Base-by-base conservation (phyloP, 2,888 invertebrate species). In the Caradrina kadenii region DNA sequence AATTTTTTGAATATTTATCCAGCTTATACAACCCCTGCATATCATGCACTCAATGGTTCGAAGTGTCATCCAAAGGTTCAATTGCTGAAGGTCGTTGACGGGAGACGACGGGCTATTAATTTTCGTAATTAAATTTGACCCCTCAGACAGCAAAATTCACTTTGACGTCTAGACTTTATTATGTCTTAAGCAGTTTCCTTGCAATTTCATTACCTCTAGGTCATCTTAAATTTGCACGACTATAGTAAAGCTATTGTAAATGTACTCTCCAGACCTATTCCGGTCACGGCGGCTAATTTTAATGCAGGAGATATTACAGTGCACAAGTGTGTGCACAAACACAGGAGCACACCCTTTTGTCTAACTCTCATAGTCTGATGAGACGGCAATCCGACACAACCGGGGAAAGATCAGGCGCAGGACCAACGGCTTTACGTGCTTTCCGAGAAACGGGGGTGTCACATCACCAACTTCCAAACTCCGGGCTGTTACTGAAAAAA, bases 41-140 rank as follows among this genome's bases (percentile, higher is more conserved):
- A 72, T 69, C 79, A 62, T 79, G 81, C 76, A 79, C 69, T 65
- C 64, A 63, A 62, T 63, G 68, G 74, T 69, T 48, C 68, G 45
- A 50, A 68, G 60, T 50, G 64, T 62, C 60, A 65, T 60, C 21
- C 31, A 50, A 61, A 53, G 66, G 72, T 83, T 82, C 77, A 80
- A 75, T 76, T 70, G n/a, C 61, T 72, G 58, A 68, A 68, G 73
- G 76, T 74, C 73, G 62, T 72, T 76, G 75, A 75, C 77, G 53
- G 69, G 55, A 71, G 58, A 55, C 76, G 61, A 69, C 66, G 55
- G 75, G 82, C 82, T 69, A 87, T 87, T 79, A 81, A 87, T 85
- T 85, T 84, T 82, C 73, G 69, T 79, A 84, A 86, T 87, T 82
- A 83, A 87, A 83, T 86, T 81, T 83, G 74, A 86, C 81, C 79